Evolutionary conservation across 2,888 invertebrate species (phyloP), one percentile per base, ranked within the genome.

Genomic region (Melanchra persicariae): DNA sequence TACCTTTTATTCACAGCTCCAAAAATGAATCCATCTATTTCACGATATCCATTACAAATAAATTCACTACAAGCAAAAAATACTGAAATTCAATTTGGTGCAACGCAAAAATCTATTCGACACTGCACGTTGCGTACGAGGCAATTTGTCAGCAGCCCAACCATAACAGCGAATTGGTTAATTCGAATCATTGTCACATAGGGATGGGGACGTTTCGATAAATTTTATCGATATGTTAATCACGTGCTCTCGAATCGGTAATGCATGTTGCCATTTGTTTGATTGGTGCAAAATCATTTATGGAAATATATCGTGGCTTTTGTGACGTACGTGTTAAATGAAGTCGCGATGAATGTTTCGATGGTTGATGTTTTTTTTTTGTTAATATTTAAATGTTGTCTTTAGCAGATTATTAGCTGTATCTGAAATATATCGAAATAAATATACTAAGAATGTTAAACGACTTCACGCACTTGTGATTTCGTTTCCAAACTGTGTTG

Each of bases 181-280:
- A 88, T 87, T 82, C 83, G 79, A 78, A 85, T 86, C 84, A 87
- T 87, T 88, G 88, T 88, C 86, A 85, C 85, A 84, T 84, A 85
- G 74, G 71, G 69, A 83, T 76, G 70, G 77, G 74, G 71, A 60
- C 52, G 67, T 76, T 81, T 74, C 86, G 85, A 87, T 87, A 86
- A 84, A 89, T 89, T 89, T 87, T 87, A 88, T 87, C 88, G 87
- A 89, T 89, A 89, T 86, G 88, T 86, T 89, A 89, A 89, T 89
- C 86, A 85, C 85, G 79, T 85, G 81, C 74, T 69, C 67, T 49
- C 72, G 77, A 84, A 83, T 87, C 84, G 66, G 83, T 88, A 88
- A 89, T 89, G 83, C 68, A 73, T 82, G 87, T 81, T 84, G 77
- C 81, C 83, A 87, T 89, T 86, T 86, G 87, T 88, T 88, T 87